Evolutionary conservation across 2,888 invertebrate genomes (phyloP), one percentile per base, ranked within the genome.

Genomic region (Escarpia spicata): DNA sequence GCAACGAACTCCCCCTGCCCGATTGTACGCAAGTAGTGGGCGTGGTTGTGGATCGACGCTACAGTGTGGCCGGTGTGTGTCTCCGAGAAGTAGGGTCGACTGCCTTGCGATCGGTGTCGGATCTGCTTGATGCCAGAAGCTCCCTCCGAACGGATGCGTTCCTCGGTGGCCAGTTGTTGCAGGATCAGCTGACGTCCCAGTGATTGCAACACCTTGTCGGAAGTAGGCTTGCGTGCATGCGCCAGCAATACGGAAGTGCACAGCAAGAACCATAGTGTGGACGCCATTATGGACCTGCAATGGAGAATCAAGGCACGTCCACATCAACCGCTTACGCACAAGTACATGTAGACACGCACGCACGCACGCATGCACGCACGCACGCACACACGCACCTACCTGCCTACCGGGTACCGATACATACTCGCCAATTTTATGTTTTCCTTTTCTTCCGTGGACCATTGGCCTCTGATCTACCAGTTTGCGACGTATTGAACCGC

Each of bases 11-110:
- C 95, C 4, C 95, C 95, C 94, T 95, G 94, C n/a, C 92, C 92
- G 9, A 92, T 37, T 92, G 95, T 95, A 3, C 94, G 93, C 91
- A 94, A 94, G 92, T 95, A 94, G 93, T 95, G 94, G 10, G 95
- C 93, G 93, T 95, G 95, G 92, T 95, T 95, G 92, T 95, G 95
- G 2, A 95, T 93, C 10, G 95, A 93, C 1, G 94, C 94, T 8
- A 95, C 92, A 0, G 94, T 93, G 3, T 91, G 52, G 19, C 93
- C 92, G 8, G 94, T 91, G 93, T 93, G 94, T 3, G 95, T 94
- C 12, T 93, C 90, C 0, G 93, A 75, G 52, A 94, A 92, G 91
- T 95, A 95, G 1, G 95, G 92, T 58, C 93, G 92, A 8, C 94
- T 94, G 3, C 95, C 95, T 12, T 92, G 52, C 19, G 43, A 43